Conservation (phyloP, 2,888 invertebrate genomes). For the Agapostemon virescens region DNA sequence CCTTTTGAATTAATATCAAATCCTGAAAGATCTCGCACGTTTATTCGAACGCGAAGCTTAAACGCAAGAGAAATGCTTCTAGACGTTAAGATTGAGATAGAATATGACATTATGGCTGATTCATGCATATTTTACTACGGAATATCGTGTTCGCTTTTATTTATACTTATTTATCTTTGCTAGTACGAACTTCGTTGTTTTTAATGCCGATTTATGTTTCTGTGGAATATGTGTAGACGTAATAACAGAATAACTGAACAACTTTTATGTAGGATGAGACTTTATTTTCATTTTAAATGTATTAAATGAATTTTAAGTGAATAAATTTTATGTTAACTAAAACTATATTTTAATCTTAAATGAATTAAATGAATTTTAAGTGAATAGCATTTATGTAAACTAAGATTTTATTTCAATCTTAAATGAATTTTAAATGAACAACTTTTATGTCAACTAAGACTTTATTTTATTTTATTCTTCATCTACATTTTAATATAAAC, state of each 20-base stretch:
- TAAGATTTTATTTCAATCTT: no score
- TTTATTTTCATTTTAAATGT: no score
- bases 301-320: no score
- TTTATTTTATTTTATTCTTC: neutral
- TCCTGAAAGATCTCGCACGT: neutral
- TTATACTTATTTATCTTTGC: neutral
- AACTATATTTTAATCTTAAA: no score
- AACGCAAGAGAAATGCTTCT: neutral
- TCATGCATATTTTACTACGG: neutral
- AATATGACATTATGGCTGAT: neutral
- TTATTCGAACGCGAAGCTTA: neutral
- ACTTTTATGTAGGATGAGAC: neutral
- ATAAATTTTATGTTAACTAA: no score
- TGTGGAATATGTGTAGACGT: neutral
- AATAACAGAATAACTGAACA: neutral
- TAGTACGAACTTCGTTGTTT: neutral
- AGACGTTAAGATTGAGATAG: neutral
- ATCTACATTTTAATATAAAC: neutral
- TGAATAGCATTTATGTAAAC: no score
- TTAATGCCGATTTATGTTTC: neutral
- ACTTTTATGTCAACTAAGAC: neutral
- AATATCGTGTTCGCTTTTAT: neutral
- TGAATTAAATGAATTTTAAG: no score
- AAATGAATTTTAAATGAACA: no score
- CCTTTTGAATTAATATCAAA: slow-evolving; percentile 2